phyloP scores from a whole-genome alignment of 2,797 vertebrate genomes.

The Zalophus californianus region DNA sequence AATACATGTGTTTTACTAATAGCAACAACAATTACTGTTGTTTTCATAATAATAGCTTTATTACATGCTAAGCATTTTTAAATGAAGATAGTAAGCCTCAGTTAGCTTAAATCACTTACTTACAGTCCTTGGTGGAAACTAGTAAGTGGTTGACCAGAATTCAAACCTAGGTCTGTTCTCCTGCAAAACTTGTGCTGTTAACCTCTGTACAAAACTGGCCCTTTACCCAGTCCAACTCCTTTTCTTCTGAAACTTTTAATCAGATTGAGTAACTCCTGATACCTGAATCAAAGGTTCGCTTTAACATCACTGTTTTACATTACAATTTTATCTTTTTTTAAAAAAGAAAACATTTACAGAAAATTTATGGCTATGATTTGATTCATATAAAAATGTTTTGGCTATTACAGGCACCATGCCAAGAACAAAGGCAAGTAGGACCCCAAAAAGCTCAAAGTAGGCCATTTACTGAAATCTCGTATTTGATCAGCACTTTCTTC shows the following conservation, averaged over 20 bases:
- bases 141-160: background rate
- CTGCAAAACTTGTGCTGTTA: background rate
- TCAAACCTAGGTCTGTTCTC: background rate
- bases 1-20: background rate
- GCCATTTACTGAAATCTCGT: background rate
- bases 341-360: background rate
- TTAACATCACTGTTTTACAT: background rate
- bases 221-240: background rate
- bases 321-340: background rate
- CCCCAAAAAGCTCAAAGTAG: background rate
- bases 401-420: background rate
- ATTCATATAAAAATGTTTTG: background rate
- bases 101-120: background rate
- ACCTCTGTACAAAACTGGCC: background rate
- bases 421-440: background rate
- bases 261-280: background rate
- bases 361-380: background rate
- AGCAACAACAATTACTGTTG: background rate
- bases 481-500: background rate
- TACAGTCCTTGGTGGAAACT: background rate
- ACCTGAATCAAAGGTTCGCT: background rate
- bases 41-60: constrained; percentile 15
- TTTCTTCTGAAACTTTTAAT: background rate
- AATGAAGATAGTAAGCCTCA: background rate
- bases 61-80: background rate